Conservation (phyloP, 1,140 invertebrate genomes). For the Schlechtendalia chinensis region DNA sequence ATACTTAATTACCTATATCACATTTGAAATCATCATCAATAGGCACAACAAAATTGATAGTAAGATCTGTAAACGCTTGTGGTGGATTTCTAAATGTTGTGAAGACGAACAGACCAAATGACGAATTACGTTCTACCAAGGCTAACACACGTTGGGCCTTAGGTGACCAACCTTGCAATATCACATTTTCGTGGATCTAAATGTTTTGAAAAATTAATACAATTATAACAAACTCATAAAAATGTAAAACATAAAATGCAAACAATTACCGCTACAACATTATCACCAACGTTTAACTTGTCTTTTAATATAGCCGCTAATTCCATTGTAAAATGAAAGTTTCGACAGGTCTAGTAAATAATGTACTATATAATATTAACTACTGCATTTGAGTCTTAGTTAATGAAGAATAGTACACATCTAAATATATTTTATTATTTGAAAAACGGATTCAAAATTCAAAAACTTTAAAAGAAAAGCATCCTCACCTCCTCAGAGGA, state of each 20-base stretch:
- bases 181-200: conserved; percentile 59
- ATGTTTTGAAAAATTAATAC: conserved; percentile 50
- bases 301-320: conserved; percentile 61
- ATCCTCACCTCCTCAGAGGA: too few species aligned
- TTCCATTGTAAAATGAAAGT: conserved; percentile 51
- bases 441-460: too few species aligned
- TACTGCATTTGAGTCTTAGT: too few species aligned
- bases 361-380: too few species aligned
- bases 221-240: background rate
- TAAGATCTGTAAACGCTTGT: conserved; percentile 67
- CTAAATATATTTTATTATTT: too few species aligned
- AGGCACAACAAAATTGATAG: conserved; percentile 71
- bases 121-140: conserved; percentile 65
- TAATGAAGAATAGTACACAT: too few species aligned
- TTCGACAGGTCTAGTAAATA: too few species aligned
- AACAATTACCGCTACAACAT: conserved; percentile 61
- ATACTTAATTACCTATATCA: conserved; percentile 64
- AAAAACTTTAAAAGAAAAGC: too few species aligned
- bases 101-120: conserved; percentile 67
- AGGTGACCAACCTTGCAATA: conserved; percentile 61
- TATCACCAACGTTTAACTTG: conserved; percentile 65
- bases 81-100: conserved; percentile 63
- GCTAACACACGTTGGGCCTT: conserved; percentile 63
- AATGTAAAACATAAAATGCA: conserved; percentile 30
- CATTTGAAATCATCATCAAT: conserved; percentile 73